A percentile compares a stretch with the other conserved stretches of the same genome.
phyloP scores from a whole-genome alignment of 1,140 invertebrate genomes.

The Leptinotarsa undecemlineata region DNA sequence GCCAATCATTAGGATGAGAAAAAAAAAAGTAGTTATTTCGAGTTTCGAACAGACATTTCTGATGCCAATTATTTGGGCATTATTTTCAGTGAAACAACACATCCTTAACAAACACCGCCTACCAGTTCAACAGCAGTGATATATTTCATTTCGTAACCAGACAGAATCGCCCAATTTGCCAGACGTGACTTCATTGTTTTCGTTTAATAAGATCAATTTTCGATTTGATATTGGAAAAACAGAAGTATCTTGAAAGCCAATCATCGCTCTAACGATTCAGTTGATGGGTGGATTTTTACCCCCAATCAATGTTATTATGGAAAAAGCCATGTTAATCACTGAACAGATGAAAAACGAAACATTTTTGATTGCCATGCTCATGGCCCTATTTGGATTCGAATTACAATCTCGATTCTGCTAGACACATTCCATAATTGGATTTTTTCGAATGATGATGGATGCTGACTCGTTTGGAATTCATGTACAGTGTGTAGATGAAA shows the following conservation, averaged over 20 bases:
- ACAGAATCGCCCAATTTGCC: background rate
- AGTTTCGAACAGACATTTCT: no score
- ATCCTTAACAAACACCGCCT: background rate
- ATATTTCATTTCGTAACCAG: background rate
- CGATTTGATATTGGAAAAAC: background rate
- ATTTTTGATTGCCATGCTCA: background rate
- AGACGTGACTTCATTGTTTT: constrained; percentile 1
- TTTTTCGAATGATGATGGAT: background rate
- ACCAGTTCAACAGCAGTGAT: background rate
- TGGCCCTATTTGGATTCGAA: background rate
- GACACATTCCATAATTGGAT: background rate
- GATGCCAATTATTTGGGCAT: background rate
- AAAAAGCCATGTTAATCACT: background rate
- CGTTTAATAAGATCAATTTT: background rate
- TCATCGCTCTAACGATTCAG: background rate
- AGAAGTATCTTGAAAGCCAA: background rate
- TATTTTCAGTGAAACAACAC: background rate
- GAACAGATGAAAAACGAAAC: background rate
- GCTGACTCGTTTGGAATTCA: background rate
- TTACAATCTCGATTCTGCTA: background rate
- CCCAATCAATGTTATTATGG: no score
- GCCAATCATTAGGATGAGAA: no score
- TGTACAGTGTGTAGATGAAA: no score
- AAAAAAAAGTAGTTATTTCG: no score
- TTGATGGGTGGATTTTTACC: background rate